A percentile compares a stretch with the other conserved stretches of the same genome.
Conservation (phyloP, 2,113 vertebrate genomes). For the Phalacrocorax aristotelis region DNA sequence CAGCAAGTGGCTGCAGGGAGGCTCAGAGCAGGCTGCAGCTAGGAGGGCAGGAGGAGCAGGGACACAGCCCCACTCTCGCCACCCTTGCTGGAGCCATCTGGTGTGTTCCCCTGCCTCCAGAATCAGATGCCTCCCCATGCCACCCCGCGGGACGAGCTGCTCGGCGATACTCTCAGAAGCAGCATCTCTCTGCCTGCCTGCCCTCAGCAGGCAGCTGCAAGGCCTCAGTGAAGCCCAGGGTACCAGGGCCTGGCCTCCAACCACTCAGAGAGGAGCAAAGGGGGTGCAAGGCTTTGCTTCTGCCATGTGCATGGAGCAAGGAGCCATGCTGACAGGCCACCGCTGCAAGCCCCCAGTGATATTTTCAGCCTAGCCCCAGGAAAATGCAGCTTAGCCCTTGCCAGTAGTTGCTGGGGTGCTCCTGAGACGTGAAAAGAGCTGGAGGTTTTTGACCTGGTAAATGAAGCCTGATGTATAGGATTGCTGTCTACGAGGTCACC, state of each 20-base stretch:
- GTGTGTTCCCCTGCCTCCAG: not conserved
- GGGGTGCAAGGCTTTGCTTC: not conserved
- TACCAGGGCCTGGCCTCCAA: not conserved
- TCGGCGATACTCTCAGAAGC: not conserved
- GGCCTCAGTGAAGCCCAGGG: not conserved
- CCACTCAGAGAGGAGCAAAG: not conserved
- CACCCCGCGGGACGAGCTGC: not conserved
- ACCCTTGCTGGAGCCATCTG: not conserved
- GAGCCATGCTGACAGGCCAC: not conserved
- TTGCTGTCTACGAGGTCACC: not conserved
- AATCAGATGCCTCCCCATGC: not conserved
- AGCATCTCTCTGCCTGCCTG: not conserved
- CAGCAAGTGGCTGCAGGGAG: too few relatives aligned
- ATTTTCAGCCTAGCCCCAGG: not conserved
- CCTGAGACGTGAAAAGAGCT: not conserved
- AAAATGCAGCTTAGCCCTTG: not conserved
- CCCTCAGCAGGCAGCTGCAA: not conserved
- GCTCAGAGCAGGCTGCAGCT: not conserved
- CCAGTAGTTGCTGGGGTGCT: not conserved
- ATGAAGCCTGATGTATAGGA: not conserved
- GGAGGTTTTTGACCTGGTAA: not conserved
- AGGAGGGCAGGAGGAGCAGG: not conserved
- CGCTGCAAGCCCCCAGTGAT: not conserved
- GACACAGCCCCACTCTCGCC: not conserved
- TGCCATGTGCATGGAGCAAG: not conserved